These are phyloP conservation scores for Macropodus opercularis DNA, from an alignment of 2,797 vertebrate genomes.

Conservation along the genomic window DNA sequence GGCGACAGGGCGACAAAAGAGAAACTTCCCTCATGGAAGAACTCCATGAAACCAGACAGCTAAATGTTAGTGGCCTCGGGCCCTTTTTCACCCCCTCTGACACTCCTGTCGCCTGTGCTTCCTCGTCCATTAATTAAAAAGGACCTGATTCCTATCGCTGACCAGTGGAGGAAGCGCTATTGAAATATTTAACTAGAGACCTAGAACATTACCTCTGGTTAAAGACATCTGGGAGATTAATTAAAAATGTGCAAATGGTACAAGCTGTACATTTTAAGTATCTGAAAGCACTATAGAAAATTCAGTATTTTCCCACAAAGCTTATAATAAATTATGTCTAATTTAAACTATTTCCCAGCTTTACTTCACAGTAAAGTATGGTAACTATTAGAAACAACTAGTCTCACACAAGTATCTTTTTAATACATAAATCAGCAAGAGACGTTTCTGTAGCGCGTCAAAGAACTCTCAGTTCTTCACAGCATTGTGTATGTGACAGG, in stretches of 20 bases:
- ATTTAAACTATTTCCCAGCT: background rate
- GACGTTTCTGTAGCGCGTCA: background rate
- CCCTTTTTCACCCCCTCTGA: constrained; percentile 46
- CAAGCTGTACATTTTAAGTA: constrained; percentile 18
- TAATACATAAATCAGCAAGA: background rate
- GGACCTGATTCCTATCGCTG: constrained; percentile 27
- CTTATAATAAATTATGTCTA: no score
- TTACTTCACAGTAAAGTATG: background rate
- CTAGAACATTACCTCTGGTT: constrained; percentile 46
- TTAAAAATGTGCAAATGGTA: constrained; percentile 52
- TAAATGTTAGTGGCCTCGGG: constrained; percentile 60
- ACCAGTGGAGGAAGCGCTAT: constrained; percentile 23
- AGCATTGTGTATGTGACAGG: background rate
- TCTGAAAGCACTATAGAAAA: background rate
- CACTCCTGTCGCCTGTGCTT: constrained; percentile 57
- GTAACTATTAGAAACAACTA: background rate
- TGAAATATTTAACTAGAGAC: constrained; percentile 62
- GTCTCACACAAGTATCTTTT: background rate
- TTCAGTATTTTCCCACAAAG: no score
- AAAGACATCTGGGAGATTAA: constrained; percentile 34
- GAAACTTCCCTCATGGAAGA: constrained; percentile 42
- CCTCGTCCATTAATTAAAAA: constrained; percentile 66
- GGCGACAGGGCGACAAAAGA: constrained; percentile 13
- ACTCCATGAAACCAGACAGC: constrained; percentile 61
- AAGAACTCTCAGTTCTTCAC: background rate